Conservation (phyloP, 2,888 invertebrate species). For the Cenopis cana region DNA sequence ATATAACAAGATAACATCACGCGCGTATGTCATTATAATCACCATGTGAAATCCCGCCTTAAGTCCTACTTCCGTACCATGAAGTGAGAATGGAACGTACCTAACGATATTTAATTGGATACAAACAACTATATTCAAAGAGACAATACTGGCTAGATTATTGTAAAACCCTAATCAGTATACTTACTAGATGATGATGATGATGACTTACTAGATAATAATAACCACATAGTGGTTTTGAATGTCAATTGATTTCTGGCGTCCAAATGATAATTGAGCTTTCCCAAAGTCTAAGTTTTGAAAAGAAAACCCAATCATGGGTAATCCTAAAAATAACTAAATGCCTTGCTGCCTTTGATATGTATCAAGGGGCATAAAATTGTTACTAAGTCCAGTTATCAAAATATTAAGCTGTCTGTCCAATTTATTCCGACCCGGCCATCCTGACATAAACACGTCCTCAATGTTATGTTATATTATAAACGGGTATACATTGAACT, state of each 20-base stretch:
- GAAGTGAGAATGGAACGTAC: neutral
- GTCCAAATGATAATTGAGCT: neutral
- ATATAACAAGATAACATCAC: neutral
- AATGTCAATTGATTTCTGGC: neutral
- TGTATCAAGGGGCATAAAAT: no score
- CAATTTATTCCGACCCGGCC: neutral
- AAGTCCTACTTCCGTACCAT: conserved; percentile 17
- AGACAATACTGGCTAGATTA: conserved; percentile 27
- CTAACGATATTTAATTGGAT: conserved; percentile 21
- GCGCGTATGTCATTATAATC: neutral
- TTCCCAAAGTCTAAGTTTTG: neutral
- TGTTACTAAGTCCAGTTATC: no score
- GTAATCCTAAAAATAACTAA: no score
- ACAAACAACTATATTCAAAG: conserved; percentile 10
- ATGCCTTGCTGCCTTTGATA: no score
- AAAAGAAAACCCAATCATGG: neutral
- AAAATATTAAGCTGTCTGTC: neutral
- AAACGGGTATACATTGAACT: neutral
- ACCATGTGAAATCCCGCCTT: conserved; percentile 31
- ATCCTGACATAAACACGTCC: neutral
- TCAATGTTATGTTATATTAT: neutral
- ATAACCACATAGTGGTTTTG: neutral
- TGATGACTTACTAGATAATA: no score
- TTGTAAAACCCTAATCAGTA: neutral
- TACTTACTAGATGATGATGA: no score